Conservation (phyloP, 2,113 vertebrate species). For the Dendrocopos noguchii region DNA sequence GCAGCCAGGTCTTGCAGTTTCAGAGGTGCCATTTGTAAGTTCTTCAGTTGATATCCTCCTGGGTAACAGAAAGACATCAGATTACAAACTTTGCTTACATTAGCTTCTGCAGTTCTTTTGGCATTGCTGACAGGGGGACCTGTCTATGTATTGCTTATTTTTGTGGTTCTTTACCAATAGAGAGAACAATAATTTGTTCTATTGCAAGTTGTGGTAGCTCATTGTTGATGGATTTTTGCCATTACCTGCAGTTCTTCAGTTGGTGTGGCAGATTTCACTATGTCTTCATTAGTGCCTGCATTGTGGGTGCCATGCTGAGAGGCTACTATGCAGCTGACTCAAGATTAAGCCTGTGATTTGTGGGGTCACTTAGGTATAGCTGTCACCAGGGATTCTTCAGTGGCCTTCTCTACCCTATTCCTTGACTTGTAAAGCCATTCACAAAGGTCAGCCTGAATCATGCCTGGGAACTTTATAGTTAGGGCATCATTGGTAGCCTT, state of each 20-base stretch:
- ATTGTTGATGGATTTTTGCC: background rate
- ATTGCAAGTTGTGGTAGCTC: background rate
- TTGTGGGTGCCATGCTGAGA: background rate
- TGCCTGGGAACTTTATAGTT: background rate
- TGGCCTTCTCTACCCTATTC: background rate
- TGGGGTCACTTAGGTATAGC: background rate
- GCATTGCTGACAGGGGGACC: background rate
- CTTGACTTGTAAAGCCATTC: background rate
- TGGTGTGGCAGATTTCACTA: background rate
- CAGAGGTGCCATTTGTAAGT: background rate
- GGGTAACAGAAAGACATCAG: background rate
- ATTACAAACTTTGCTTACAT: background rate
- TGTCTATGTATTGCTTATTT: background rate
- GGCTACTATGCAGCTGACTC: background rate
- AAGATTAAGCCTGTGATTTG: background rate
- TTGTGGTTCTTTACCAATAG: background rate
- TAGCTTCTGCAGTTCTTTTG: background rate
- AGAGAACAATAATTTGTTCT: background rate
- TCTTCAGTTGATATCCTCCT: background rate
- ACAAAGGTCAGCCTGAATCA: background rate
- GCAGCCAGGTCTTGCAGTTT: background rate
- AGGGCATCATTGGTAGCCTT: background rate
- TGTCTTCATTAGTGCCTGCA: background rate
- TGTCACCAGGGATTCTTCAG: background rate
- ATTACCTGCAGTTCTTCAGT: background rate